Evolutionary conservation across 2,113 vertebrate genomes (phyloP).

Genomic region (Elephas maximus): DNA sequence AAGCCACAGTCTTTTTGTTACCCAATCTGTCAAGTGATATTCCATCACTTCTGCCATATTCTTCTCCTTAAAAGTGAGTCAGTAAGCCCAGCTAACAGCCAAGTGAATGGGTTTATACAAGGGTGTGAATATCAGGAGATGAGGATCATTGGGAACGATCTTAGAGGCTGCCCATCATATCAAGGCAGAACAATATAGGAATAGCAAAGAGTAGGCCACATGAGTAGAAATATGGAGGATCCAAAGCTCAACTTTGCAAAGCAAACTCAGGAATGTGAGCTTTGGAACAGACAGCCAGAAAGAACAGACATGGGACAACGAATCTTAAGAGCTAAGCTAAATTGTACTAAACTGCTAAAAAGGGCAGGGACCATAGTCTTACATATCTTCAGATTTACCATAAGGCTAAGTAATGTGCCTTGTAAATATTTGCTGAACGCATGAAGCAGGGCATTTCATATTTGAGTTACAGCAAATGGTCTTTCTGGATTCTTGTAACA

Average conservation of each 20-base stretch:
- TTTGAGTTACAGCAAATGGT: not conserved
- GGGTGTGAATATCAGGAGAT: not conserved
- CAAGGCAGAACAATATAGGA: not conserved
- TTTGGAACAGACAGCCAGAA: not conserved
- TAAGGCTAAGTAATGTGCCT: not conserved
- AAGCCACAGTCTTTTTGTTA: not conserved
- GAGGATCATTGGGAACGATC: not conserved
- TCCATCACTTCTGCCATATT: not conserved
- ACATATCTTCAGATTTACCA: not conserved
- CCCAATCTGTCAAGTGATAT: not conserved
- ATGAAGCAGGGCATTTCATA: not conserved
- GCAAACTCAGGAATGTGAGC: not conserved
- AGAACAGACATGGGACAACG: not conserved
- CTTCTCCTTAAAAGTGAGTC: slow-evolving; percentile 3
- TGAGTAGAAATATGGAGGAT: not conserved
- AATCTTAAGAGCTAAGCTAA: not conserved
- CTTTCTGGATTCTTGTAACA: slow-evolving; percentile 25
- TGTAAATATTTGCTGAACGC: not conserved
- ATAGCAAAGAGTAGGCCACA: not conserved
- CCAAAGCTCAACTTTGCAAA: not conserved
- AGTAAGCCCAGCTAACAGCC: not conserved
- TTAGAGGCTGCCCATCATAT: not conserved
- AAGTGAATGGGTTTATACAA: not conserved
- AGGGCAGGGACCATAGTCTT: not conserved
- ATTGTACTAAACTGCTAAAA: not conserved